Conservation (phyloP, 2,797 vertebrate genomes). For the Miichthys miiuy region DNA sequence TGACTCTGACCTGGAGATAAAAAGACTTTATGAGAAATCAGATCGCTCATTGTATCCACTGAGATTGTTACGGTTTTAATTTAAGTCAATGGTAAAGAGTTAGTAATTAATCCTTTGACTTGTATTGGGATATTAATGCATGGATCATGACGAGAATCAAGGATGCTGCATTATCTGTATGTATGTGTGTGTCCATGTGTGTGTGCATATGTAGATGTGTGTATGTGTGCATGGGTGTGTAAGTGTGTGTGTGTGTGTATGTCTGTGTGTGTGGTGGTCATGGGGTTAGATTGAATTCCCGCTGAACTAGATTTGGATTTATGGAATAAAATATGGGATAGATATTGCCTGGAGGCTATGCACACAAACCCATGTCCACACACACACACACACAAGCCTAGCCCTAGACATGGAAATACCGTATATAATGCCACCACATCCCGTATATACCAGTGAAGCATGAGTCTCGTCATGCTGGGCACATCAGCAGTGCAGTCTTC, state of each 20-base stretch:
- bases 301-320: conserved; percentile 49
- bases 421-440: conserved; percentile 20
- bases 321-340: conserved; percentile 40
- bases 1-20: conserved; percentile 37
- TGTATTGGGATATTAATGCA: conserved; percentile 19
- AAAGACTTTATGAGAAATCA: conserved; percentile 51
- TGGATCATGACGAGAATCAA: conserved; percentile 20
- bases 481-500: conserved; percentile 52
- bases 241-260: not conserved
- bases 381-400: conserved; percentile 11
- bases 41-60: conserved; percentile 12
- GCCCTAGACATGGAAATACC: conserved; percentile 18
- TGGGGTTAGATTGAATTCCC: conserved; percentile 34
- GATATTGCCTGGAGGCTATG: conserved; percentile 44
- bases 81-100: conserved; percentile 25
- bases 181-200: not conserved
- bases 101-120: conserved; percentile 29
- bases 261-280: not conserved
- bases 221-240: conserved; percentile 4
- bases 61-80: conserved; percentile 19
- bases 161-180: conserved; percentile 17
- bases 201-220: conserved; percentile 3
- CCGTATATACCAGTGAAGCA: conserved; percentile 15
- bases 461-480: conserved; percentile 51
- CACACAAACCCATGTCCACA: not conserved